These are phyloP conservation scores for Euphonia xanthogaster DNA, from an alignment of 2,797 vertebrate species.

Conservation along the genomic window DNA sequence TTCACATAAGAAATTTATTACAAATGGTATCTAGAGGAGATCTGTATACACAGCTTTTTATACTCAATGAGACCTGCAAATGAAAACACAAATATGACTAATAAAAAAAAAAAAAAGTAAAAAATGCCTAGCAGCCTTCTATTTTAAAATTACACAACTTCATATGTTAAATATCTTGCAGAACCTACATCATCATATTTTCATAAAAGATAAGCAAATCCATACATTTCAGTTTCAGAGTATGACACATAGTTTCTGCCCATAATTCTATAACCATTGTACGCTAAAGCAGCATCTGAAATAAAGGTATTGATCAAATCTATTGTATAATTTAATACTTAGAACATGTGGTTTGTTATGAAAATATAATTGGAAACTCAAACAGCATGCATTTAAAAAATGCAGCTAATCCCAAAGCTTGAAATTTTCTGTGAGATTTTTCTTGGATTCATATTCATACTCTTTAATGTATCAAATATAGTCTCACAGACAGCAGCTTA, in stretches of 20 bases:
- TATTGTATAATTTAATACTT: background rate
- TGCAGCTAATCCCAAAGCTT: background rate
- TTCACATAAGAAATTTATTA: background rate
- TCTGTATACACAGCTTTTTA: background rate
- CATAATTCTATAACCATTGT: background rate
- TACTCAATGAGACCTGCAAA: background rate
- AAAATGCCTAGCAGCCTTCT: background rate
- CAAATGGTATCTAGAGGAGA: background rate
- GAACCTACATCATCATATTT: background rate
- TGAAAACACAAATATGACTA: background rate
- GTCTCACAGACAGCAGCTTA: conserved; percentile 19
- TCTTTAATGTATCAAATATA: conserved; percentile 14
- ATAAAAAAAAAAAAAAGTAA: fast-evolving
- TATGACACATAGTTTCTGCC: background rate
- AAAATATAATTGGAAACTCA: conserved; percentile 13
- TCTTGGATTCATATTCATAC: background rate
- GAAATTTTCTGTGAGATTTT: conserved; percentile 9
- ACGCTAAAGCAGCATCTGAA: background rate
- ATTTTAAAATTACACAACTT: background rate
- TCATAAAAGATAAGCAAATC: background rate
- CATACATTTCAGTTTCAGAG: background rate
- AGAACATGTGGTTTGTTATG: background rate
- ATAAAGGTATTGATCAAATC: background rate
- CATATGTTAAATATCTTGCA: background rate
- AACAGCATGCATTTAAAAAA: background rate